These are phyloP conservation scores for Drosophila monieri DNA, from an alignment of 2,888 invertebrate species.

Conservation along the genomic window DNA sequence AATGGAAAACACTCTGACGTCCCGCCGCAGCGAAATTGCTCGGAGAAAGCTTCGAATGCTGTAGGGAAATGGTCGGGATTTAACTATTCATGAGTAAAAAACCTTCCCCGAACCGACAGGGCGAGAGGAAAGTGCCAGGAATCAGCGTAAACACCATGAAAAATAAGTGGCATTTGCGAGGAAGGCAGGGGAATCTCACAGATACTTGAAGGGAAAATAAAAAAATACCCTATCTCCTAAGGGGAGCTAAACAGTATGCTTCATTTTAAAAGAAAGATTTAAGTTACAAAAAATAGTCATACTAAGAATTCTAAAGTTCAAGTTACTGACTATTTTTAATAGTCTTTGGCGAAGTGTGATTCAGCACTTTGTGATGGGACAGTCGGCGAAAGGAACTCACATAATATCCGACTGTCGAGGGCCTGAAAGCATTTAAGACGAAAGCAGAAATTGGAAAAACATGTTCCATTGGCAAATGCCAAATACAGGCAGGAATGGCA, in stretches of 20 bases:
- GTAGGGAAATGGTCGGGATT: slow-evolving; percentile 49
- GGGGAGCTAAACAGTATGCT: too few relatives aligned
- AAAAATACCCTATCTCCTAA: neutral
- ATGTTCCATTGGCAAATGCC: slow-evolving; percentile 54
- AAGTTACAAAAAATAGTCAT: too few relatives aligned
- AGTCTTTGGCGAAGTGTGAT: slow-evolving; percentile 15
- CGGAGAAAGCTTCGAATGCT: slow-evolving; percentile 21
- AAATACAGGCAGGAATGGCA: slow-evolving; percentile 26
- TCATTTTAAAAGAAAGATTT: too few relatives aligned
- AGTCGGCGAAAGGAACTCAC: slow-evolving; percentile 5
- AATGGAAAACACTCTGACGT: slow-evolving; percentile 57
- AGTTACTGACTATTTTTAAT: too few relatives aligned
- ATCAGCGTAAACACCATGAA: slow-evolving; percentile 44
- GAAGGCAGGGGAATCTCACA: slow-evolving; percentile 18
- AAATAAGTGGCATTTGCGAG: slow-evolving; percentile 25
- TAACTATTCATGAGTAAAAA: slow-evolving; percentile 74
- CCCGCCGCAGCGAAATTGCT: neutral
- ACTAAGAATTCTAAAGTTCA: too few relatives aligned
- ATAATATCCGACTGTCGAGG: slow-evolving; percentile 38
- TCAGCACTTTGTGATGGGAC: slow-evolving; percentile 28
- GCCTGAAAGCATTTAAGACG: slow-evolving; percentile 32
- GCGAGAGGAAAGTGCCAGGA: slow-evolving; percentile 23
- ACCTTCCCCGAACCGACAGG: slow-evolving; percentile 42
- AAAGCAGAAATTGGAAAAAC: slow-evolving; percentile 69
- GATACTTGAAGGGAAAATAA: slow-evolving; percentile 36